Base-by-base conservation (phyloP, 2,888 invertebrate genomes). In the Eristalis tenax region DNA sequence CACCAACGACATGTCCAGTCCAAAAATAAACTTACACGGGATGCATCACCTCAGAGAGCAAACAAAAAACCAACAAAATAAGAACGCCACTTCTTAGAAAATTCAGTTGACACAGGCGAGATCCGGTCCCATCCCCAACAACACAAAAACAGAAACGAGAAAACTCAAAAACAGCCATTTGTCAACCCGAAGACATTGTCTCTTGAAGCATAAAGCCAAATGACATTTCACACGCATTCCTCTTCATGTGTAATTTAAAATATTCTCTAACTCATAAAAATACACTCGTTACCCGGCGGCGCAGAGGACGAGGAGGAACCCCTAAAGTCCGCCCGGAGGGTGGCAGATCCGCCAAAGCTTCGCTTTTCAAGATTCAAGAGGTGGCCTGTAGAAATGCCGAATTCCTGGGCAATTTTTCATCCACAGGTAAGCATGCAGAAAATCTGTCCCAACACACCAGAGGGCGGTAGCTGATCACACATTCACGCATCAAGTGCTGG, bases 191-290 rank as follows among this genome's bases (percentile, higher is more conserved):
- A 71, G 64, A 71, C 82, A 76, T 76, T 70, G 76, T 64, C 61
- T 76, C 70, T 68, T 74, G 83, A 83, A 66, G 79, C 87, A 83
- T 83, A 73, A 76, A 82, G 83, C 83, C 50, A 87, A 87, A 87
- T 80, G 79, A 79, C 76, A 87, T 83, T 87, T 87, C 75, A 73
- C 87, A 87, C 87, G 87, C 87, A 83, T 87, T 87, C 87, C 71
- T 40, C 50, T 87, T 76, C 64, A 76, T 83, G 87, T 87, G 68
- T 65, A 80, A 87, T 87, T 87, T 83, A 71, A 75, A 76, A 81
- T 76, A 71, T 80, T 73, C 61, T 61, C 40, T 8, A 77, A 64
- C 26, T 70, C 18, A 70, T 70, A 74, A 28, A 78, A 71, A 26
- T 59, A 13, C 15, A 4, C 26, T 23, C 15, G 26, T 26, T 23